A percentile compares a stretch with the other conserved stretches of the same genome.
Evolutionary conservation across 1,140 invertebrate species (phyloP).

Genomic region (Ylistrum balloti): DNA sequence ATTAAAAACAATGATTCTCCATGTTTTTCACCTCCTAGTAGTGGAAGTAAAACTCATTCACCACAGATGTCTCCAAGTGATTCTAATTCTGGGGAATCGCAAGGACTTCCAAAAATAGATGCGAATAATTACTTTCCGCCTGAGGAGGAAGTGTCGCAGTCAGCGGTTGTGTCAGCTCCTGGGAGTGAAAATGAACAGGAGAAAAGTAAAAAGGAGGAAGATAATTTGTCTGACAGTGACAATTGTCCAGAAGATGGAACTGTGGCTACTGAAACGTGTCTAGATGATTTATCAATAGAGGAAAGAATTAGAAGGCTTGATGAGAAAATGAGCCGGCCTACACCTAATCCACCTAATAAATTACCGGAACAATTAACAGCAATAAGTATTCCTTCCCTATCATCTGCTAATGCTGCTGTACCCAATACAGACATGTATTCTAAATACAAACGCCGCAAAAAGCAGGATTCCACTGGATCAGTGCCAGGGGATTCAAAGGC

Average conservation of each 20-base stretch:
- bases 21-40: conserved; percentile 73
- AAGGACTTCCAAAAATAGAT: conserved; percentile 45
- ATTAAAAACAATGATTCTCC: conserved; percentile 63
- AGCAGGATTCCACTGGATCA: conserved; percentile 71
- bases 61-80: conserved; percentile 68
- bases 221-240: conserved; percentile 73
- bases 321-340: conserved; percentile 86
- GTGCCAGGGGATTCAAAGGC: conserved; percentile 62
- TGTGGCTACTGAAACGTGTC: neutral
- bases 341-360: conserved; percentile 62
- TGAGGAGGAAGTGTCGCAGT: conserved; percentile 53
- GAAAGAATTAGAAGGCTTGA: conserved; percentile 94
- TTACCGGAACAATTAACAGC: conserved; percentile 51
- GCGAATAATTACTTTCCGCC: conserved; percentile 55
- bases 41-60: conserved; percentile 73
- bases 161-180: conserved; percentile 51
- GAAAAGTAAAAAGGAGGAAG: conserved; percentile 62
- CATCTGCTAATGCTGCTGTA: conserved; percentile 19
- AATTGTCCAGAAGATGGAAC: conserved; percentile 15
- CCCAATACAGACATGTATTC: conserved; percentile 65
- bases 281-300: conserved; percentile 86
- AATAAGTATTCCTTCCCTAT: conserved; percentile 32
- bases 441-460: conserved; percentile 84
- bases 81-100: conserved; percentile 56
- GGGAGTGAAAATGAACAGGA: conserved; percentile 44